Base-by-base conservation (phyloP, 2,888 invertebrate species). In the Odontothrips loti region DNA sequence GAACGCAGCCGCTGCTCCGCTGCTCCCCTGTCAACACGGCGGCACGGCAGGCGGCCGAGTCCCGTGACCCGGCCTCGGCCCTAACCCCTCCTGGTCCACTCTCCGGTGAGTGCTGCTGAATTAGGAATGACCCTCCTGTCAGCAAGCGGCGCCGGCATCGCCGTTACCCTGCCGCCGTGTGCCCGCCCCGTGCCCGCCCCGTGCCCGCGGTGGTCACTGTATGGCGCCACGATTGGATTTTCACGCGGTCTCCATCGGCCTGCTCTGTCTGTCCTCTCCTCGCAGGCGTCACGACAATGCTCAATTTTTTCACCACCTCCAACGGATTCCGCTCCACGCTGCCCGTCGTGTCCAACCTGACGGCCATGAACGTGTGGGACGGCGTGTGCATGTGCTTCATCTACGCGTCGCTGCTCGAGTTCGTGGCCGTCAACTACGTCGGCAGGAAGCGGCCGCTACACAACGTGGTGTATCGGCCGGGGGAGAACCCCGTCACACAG, bases 351-450 rank as follows among this genome's bases (percentile, higher is more conserved):
- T 96, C 96, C 81, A 96, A 97, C 88, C 89, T 97, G 86, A 96
- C 96, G 81, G 97, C 97, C 79, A 97, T 97, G 96, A 97, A 97
- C 89, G 95, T 97, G 80, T 97, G 97, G 97, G 97, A 97, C 88
- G 96, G 96, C 82, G 97, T 97, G 84, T 96, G 96, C 88, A 96
- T 96, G 96, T 96, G 96, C 89, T 97, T 97, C 91, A 97, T 97
- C 88, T 97, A 97, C 90, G 96, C 96, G 82, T 96, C 96, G 81
- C 91, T 97, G 82, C 91, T 97, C 85, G 97, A 97, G 89, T 97
- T 97, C 88, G 96, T 97, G 81, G 96, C 96, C 89, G 96, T 97
- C 86, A 97, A 97, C 90, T 97, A 97, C 89, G 95, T 97, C 84
- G 96, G 96, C 83, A 91, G 97, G 82, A 96, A 96, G 87, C 90